phyloP scores from a whole-genome alignment of 2,888 invertebrate species.

The Parapristionchus giblindavisi region DNA sequence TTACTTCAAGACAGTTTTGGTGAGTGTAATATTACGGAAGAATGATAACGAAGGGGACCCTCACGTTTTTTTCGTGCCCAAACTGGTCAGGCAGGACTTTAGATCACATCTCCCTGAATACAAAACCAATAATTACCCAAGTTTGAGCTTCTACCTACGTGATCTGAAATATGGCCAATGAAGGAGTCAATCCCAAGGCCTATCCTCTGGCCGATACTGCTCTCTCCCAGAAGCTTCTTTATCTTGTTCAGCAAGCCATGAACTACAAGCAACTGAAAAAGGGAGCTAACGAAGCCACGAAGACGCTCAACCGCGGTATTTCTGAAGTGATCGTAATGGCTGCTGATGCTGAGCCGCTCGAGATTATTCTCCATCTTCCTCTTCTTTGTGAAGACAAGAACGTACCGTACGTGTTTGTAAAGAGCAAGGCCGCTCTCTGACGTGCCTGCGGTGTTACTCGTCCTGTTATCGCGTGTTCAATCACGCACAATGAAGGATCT shows the following conservation, averaged over 20 bases:
- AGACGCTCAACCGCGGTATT: conserved; percentile 83
- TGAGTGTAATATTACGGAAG: too few relatives aligned
- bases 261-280: conserved; percentile 96
- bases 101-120: too few relatives aligned
- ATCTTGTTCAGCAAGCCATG: conserved; percentile 92
- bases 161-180: conserved; percentile 61
- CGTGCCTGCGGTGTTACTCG: conserved; percentile 96
- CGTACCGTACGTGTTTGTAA: conserved; percentile 86
- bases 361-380: conserved; percentile 95
- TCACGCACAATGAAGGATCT: conserved; percentile 89
- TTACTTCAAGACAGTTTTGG: too few relatives aligned
- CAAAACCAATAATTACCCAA: too few relatives aligned
- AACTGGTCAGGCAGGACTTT: too few relatives aligned
- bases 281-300: conserved; percentile 88
- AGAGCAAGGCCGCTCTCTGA: conserved; percentile 92
- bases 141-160: conserved; percentile 25
- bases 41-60: too few relatives aligned
- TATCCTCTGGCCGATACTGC: conserved; percentile 94
- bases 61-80: too few relatives aligned
- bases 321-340: conserved; percentile 98
- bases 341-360: conserved; percentile 95
- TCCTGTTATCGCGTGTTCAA: conserved; percentile 93
- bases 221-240: conserved; percentile 90
- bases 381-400: conserved; percentile 92
- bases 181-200: conserved; percentile 80